phyloP scores from a whole-genome alignment of 2,113 vertebrate genomes.

The Tragulus kanchil region DNA sequence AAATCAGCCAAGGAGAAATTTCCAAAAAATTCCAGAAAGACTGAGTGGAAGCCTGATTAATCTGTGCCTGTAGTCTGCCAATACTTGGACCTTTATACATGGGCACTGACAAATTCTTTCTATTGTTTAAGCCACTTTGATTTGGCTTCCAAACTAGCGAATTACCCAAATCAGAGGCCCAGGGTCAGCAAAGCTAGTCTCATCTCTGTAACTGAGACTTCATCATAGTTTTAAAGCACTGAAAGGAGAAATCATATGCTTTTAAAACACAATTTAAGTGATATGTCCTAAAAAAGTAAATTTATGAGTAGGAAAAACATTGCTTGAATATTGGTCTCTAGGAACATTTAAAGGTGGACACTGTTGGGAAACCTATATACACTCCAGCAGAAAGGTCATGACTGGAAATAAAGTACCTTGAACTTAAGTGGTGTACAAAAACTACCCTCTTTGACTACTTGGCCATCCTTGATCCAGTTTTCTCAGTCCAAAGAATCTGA shows the following conservation, averaged over 20 bases:
- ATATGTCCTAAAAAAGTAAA: constrained; percentile 36
- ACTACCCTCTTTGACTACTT: neutral
- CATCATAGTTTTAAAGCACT: neutral
- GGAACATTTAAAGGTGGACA: neutral
- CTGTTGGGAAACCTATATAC: neutral
- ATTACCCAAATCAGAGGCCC: neutral
- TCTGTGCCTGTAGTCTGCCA: neutral
- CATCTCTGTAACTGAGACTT: neutral
- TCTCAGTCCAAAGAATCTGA: neutral
- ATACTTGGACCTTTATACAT: neutral
- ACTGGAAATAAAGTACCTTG: neutral
- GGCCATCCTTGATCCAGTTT: neutral
- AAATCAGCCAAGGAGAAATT: constrained; percentile 31
- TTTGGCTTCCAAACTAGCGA: neutral
- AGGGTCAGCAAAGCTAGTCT: neutral
- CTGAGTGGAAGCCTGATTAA: neutral
- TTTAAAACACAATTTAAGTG: constrained; percentile 1
- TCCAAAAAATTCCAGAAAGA: neutral
- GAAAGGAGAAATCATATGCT: neutral
- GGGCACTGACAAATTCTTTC: neutral
- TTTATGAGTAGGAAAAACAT: neutral
- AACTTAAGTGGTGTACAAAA: neutral
- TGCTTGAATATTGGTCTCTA: neutral
- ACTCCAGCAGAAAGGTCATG: neutral
- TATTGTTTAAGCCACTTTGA: neutral